phyloP scores from a whole-genome alignment of 37 sponge, comb jelly and placozoan species.

The Amphimedon queenslandica region DNA sequence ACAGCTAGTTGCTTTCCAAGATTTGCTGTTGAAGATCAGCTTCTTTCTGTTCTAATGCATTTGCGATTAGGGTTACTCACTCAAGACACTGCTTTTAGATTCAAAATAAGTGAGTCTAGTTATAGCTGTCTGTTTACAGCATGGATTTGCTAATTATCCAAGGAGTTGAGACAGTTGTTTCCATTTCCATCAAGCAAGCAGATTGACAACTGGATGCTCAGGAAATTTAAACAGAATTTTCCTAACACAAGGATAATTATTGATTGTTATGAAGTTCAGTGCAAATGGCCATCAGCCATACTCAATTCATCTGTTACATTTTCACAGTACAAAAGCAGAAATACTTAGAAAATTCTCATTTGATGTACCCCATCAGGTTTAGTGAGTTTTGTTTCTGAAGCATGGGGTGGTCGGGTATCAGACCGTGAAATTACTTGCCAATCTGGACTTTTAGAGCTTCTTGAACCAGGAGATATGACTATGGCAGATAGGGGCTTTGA shows the following conservation, averaged over 20 bases:
- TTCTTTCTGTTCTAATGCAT: conserved; percentile 20
- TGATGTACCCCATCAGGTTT: conserved; percentile 15
- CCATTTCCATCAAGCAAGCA: conserved; percentile 36
- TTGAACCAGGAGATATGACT: neutral
- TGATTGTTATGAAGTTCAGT: conserved; percentile 30
- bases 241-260: conserved; percentile 27
- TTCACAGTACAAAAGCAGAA: conserved; percentile 20
- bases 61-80: conserved; percentile 9
- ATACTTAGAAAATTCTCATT: conserved; percentile 26
- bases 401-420: conserved; percentile 31
- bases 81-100: neutral
- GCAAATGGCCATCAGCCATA: conserved; percentile 17
- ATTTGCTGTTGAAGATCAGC: conserved; percentile 12
- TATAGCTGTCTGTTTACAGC: conserved; percentile 18
- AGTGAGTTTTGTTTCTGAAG: conserved; percentile 30
- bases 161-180: conserved; percentile 23
- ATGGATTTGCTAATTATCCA: conserved; percentile 23
- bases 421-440: conserved; percentile 7
- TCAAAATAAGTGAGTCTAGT: conserved; percentile 15
- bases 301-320: conserved; percentile 7
- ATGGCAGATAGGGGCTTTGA: conserved; percentile 33
- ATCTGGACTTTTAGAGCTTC: conserved; percentile 11
- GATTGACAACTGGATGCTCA: conserved; percentile 28
- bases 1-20: neutral
- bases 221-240: conserved; percentile 19